Percentiles rank a stretch among this genome's conserved stretches.
phyloP scores from a whole-genome alignment of 2,888 invertebrate genomes.

The Lagria hirta region DNA sequence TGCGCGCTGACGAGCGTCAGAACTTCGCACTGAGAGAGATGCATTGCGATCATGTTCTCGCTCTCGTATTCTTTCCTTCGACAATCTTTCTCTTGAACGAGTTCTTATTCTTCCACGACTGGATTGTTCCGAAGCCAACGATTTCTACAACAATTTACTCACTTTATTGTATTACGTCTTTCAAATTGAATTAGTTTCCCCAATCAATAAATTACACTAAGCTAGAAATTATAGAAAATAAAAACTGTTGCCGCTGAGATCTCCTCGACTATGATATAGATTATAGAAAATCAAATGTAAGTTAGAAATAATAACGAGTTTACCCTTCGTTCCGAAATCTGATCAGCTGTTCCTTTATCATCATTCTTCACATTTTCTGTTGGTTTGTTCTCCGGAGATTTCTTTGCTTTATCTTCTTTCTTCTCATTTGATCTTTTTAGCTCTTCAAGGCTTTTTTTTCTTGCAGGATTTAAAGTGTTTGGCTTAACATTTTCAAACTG shows the following conservation, averaged over 20 bases:
- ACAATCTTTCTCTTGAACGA: slow-evolving; percentile 17
- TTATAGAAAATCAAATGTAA: no score
- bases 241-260: no score
- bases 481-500: slow-evolving; percentile 25
- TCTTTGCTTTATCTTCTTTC: slow-evolving; percentile 27
- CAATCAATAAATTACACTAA: no score
- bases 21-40: slow-evolving; percentile 5
- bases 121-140: slow-evolving; percentile 13
- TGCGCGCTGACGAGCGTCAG: slow-evolving; percentile 31
- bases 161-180: no score
- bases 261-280: no score
- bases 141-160: slow-evolving; percentile 39
- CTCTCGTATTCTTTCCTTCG: no score
- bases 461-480: slow-evolving; percentile 19
- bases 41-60: slow-evolving; percentile 11
- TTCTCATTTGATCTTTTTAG: slow-evolving; percentile 35
- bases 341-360: slow-evolving; percentile 20
- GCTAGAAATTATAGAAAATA: no score
- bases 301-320: no score
- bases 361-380: slow-evolving; percentile 25
- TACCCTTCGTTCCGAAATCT: slow-evolving; percentile 25
- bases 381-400: slow-evolving; percentile 28
- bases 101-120: slow-evolving; percentile 20
- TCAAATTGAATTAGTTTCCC: no score
- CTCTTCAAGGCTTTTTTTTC: slow-evolving; percentile 24